Conservation (phyloP, 2,113 vertebrate genomes). For the Euleptes europaea region DNA sequence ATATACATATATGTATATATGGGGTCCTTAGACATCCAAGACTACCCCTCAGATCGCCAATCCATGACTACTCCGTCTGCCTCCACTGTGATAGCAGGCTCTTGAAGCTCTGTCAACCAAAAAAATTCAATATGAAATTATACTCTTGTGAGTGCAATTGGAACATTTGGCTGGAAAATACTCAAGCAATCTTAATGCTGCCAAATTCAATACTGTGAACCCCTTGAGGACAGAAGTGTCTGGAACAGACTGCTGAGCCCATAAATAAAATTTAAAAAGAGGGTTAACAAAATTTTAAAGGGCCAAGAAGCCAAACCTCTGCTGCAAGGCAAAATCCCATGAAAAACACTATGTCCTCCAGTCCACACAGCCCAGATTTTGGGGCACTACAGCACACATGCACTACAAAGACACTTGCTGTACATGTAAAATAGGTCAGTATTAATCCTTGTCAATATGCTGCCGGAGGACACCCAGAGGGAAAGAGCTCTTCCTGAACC, state of each 20-base stretch:
- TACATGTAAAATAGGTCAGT: neutral
- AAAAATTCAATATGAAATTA: neutral
- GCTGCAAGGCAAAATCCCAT: neutral
- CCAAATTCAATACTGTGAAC: neutral
- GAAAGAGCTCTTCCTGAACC: neutral
- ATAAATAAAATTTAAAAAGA: neutral
- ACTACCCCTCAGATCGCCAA: constrained; percentile 20
- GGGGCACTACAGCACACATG: neutral
- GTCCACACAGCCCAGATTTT: neutral
- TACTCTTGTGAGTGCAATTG: too few relatives aligned
- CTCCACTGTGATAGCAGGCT: constrained; percentile 14
- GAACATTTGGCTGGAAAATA: neutral
- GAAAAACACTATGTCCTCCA: neutral
- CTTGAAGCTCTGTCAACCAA: constrained; percentile 19
- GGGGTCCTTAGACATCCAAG: neutral
- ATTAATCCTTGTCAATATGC: neutral
- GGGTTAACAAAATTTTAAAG: neutral
- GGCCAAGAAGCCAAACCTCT: neutral
- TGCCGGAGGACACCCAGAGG: neutral
- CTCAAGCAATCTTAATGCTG: neutral
- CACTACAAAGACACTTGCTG: neutral
- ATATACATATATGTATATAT: too few relatives aligned
- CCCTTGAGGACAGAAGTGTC: neutral
- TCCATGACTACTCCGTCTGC: neutral
- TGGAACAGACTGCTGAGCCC: neutral